Evolutionary conservation across 2,797 vertebrate species (phyloP), one percentile per base, ranked within the genome.

Genomic region (Eulemur rubriventer): DNA sequence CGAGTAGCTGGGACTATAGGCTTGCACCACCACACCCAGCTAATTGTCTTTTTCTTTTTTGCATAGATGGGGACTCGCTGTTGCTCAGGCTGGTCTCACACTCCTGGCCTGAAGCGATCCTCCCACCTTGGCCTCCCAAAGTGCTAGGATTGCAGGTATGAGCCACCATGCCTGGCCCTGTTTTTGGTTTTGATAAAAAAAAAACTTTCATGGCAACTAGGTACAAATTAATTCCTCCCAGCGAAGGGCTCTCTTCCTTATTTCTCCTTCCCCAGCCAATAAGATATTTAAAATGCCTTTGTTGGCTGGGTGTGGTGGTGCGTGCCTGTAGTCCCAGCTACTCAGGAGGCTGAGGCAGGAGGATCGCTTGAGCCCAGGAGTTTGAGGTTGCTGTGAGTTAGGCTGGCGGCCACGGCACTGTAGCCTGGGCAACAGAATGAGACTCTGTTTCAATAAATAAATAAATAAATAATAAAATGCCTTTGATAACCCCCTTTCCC

Each of bases 101-200:
- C 16, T 65, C 63, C 8, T n/a, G 33, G 14, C 33, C 63, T 65
- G 14, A 18, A 65, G 63, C 3, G 7, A 65, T 65, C 16, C 63
- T 65, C 33, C 63, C 63, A n/a, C 33, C 63, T 65, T 33, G 16
- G 63, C 63, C 63, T 65, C 63, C 63, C 63, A 65, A 65, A 65
- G 33, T 65, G 63, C 63, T 18, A 33, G 33, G 63, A n/a, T 65
- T 65, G 33, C 33, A 65, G 7, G 63, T 33, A 8, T 65, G 33
- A 65, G 63, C 33, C 33, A 17, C 33, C 8, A 7, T 3, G 17
- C 63, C 2, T 63, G 30, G 61, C 14, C 30, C 63, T 1, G 4
- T 89, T 91, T 67, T 65, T 95, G 82, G 33, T 73, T 88, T 96
- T 91, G 46, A n/a, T 83, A 73, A 59, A 48, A 33, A 43, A 55